These are phyloP conservation scores for Loripinus fragilis DNA, from an alignment of 2,888 invertebrate species.

Conservation along the genomic window DNA sequence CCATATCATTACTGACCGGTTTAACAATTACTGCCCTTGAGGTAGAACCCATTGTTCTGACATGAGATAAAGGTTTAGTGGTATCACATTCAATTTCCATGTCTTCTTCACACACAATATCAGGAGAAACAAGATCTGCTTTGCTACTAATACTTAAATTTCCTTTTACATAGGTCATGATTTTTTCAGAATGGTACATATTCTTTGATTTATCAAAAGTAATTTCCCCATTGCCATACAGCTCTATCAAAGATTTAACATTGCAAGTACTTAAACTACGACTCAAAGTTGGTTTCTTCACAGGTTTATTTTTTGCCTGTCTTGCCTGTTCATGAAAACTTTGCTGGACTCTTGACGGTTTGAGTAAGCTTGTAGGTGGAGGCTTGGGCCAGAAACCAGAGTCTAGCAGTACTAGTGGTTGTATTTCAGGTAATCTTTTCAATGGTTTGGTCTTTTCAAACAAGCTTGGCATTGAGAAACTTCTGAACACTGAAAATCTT, in stretches of 20 bases:
- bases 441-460: not conserved
- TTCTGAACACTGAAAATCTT: not conserved
- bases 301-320: not conserved
- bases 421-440: not conserved
- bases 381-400: conserved; percentile 8
- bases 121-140: too few species aligned
- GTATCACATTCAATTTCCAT: too few species aligned
- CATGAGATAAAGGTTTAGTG: too few species aligned
- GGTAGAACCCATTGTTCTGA: too few species aligned
- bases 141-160: not conserved
- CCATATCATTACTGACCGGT: too few species aligned
- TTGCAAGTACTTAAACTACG: not conserved
- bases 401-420: not conserved
- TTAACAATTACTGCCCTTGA: too few species aligned
- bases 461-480: not conserved
- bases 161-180: too few species aligned
- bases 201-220: not conserved
- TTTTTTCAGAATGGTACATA: too few species aligned
- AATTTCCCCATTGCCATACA: not conserved
- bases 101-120: too few species aligned
- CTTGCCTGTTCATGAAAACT: conserved; percentile 4
- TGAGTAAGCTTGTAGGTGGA: not conserved
- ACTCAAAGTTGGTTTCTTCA: not conserved
- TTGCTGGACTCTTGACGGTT: not conserved
- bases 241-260: not conserved